Evolutionary conservation across 2,113 vertebrate genomes (phyloP).

Genomic region (Conger conger): DNA sequence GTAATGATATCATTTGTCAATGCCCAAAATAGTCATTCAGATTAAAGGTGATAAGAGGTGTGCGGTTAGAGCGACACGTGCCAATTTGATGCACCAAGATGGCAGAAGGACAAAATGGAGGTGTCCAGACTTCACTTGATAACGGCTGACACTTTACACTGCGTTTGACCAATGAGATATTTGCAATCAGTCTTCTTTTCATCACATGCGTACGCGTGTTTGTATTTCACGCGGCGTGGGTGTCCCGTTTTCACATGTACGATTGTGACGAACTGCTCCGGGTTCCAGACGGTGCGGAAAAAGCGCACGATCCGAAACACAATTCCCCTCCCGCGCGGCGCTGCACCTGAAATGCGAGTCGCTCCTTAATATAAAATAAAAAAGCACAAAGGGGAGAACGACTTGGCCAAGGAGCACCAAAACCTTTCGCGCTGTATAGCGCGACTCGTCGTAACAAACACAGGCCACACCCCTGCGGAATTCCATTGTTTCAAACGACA

Average conservation of each 20-base stretch:
- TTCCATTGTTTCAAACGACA: not conserved
- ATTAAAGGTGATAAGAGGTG: not conserved
- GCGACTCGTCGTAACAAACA: not conserved
- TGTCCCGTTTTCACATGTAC: not conserved
- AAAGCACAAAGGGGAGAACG: not conserved
- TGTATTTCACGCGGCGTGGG: not conserved
- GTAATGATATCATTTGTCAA: not conserved
- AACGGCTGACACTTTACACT: not conserved
- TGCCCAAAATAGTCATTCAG: not conserved
- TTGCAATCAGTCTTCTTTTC: no score
- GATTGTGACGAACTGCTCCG: not conserved
- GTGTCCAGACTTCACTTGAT: not conserved
- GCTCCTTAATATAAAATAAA: not conserved
- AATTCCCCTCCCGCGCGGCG: not conserved
- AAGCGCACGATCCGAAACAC: not conserved
- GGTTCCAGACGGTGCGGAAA: not conserved
- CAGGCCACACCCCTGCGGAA: not conserved
- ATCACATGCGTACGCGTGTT: not conserved
- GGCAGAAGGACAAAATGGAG: not conserved
- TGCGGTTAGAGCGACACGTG: not conserved
- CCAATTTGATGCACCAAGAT: not conserved
- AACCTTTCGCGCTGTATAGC: not conserved
- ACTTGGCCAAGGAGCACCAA: not conserved
- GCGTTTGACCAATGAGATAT: no score
- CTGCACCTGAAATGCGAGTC: not conserved